Evolutionary conservation across 1,140 invertebrate species (phyloP).

Genomic region (Proales similis): DNA sequence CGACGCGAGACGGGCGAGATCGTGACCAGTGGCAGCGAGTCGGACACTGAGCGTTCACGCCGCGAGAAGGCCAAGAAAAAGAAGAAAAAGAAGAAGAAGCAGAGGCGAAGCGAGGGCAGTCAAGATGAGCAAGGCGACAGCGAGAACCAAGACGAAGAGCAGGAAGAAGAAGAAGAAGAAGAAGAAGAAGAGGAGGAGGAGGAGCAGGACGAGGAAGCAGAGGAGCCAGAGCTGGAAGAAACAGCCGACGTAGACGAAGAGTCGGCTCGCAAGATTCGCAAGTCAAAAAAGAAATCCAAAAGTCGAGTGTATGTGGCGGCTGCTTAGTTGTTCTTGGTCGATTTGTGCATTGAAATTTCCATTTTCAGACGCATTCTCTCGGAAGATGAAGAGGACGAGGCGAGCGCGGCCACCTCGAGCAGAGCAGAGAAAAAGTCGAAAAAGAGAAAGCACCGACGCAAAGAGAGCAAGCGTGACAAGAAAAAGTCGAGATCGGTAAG

Average conservation of each 20-base stretch:
- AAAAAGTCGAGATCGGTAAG: too few species aligned
- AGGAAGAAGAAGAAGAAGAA: conserved; percentile 40
- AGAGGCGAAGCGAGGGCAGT: conserved; percentile 40
- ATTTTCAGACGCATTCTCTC: neutral
- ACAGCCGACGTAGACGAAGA: neutral
- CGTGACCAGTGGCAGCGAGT: conserved; percentile 56
- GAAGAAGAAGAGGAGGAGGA: conserved; percentile 38
- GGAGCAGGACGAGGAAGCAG: conserved; percentile 36
- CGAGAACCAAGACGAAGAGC: conserved; percentile 40
- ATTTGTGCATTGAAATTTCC: neutral
- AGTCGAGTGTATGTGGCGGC: neutral
- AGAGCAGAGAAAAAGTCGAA: too few species aligned
- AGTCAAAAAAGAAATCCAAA: neutral
- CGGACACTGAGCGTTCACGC: conserved; percentile 64
- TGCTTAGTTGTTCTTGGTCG: neutral
- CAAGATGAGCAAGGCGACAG: conserved; percentile 40
- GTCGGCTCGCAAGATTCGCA: neutral
- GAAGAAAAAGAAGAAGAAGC: conserved; percentile 46
- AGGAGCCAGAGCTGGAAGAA: conserved; percentile 38
- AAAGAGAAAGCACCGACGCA: too few species aligned
- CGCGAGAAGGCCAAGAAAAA: conserved; percentile 52
- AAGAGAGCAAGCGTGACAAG: too few species aligned
- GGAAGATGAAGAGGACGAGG: neutral
- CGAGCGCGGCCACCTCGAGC: too few species aligned
- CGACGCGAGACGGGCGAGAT: neutral